phyloP scores from a whole-genome alignment of 2,113 vertebrate genomes.

The Podarcis raffonei region DNA sequence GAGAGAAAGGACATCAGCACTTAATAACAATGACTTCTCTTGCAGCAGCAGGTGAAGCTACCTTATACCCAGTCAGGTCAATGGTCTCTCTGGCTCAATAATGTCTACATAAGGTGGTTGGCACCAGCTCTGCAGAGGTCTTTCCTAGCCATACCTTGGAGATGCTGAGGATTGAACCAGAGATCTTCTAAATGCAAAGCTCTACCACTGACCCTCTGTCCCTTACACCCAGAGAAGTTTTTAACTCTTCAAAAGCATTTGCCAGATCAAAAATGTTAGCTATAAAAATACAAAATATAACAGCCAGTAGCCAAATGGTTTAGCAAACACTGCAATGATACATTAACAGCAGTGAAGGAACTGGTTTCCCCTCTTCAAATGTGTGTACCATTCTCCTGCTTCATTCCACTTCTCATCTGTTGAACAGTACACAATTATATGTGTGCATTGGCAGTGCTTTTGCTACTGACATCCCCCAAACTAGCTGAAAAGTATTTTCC shows the following conservation, averaged over 20 bases:
- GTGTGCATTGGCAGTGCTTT: background rate
- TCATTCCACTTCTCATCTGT: background rate
- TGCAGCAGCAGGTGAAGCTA: background rate
- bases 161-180: background rate
- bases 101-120: background rate
- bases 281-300: conserved; percentile 7
- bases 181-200: background rate
- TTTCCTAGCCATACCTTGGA: background rate
- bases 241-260: background rate
- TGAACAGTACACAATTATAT: background rate
- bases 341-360: background rate
- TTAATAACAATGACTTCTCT: background rate
- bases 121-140: background rate
- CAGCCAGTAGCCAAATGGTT: background rate
- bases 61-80: background rate
- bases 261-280: background rate
- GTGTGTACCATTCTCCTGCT: background rate
- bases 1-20: background rate
- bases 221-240: background rate
- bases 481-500: background rate
- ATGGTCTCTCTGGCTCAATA: background rate
- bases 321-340: background rate
- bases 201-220: background rate
- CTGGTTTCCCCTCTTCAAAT: background rate
- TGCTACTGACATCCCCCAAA: background rate